These are phyloP conservation scores for Bubo blakistoni DNA, from an alignment of 2,113 vertebrate species.

Conservation along the genomic window DNA sequence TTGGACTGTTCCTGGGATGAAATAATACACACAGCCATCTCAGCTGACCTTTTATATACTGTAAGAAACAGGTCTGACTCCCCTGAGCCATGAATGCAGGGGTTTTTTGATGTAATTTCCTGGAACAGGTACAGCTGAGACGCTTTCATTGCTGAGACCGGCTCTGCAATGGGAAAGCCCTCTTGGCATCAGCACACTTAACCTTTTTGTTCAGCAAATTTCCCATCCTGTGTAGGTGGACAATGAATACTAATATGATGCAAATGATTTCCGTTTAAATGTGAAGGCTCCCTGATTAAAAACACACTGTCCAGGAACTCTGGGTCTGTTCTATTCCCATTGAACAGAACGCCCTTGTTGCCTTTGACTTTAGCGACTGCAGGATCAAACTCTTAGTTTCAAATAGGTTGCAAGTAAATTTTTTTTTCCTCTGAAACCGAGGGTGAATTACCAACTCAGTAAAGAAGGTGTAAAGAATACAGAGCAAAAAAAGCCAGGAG, in stretches of 20 bases:
- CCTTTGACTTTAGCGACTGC: background rate
- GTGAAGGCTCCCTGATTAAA: background rate
- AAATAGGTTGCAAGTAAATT: background rate
- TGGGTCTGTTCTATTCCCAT: background rate
- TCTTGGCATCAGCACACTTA: slow-evolving; percentile 8
- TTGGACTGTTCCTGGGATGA: background rate
- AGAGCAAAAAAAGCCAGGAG: background rate
- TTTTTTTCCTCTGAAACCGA: background rate
- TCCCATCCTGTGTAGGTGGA: slow-evolving; percentile 41
- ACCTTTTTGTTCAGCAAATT: background rate
- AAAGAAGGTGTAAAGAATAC: background rate
- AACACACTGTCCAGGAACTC: background rate
- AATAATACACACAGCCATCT: background rate
- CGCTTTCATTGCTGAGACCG: background rate
- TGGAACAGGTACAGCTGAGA: slow-evolving; percentile 15
- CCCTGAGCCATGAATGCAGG: background rate
- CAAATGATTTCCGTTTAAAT: slow-evolving; percentile 11
- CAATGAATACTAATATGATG: slow-evolving; percentile 24
- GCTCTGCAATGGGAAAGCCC: background rate
- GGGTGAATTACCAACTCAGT: background rate
- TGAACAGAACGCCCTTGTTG: background rate
- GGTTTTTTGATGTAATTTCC: background rate
- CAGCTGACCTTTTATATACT: background rate
- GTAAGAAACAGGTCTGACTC: background rate
- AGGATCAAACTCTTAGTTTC: background rate